Conservation (phyloP, 2,797 vertebrate species). For the Pseudomugil tenellus region DNA sequence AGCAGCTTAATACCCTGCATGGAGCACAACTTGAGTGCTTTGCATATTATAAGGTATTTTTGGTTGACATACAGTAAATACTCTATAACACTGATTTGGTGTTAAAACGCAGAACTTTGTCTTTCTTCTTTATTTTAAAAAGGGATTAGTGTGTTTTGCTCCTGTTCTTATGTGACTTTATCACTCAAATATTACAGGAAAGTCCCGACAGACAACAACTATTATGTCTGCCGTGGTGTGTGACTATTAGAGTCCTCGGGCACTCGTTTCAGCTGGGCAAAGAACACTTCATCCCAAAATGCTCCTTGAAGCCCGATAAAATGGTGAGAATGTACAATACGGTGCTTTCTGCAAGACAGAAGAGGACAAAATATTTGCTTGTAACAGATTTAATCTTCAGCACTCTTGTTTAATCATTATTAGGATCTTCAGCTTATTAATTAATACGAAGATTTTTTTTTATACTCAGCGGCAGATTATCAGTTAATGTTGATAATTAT, state of each 20-base stretch:
- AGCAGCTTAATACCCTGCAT: slow-evolving; percentile 82
- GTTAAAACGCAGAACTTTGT: neutral
- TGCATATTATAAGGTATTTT: slow-evolving; percentile 85
- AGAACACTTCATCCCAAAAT: slow-evolving; percentile 84
- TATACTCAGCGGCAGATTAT: neutral
- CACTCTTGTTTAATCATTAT: neutral
- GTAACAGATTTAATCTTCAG: neutral
- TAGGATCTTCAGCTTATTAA: neutral
- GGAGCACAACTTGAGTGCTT: slow-evolving; percentile 91
- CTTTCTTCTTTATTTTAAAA: neutral
- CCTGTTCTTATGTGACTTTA: neutral
- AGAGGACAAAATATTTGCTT: neutral
- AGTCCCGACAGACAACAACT: slow-evolving; percentile 80
- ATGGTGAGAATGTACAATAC: slow-evolving; percentile 78
- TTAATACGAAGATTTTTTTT: neutral
- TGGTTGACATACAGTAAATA: neutral
- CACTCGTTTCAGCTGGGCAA: slow-evolving; percentile 83
- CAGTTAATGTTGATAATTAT: neutral
- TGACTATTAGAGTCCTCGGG: slow-evolving; percentile 85
- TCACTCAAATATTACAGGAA: slow-evolving; percentile 77
- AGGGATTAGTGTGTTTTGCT: neutral
- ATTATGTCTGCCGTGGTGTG: slow-evolving; percentile 87
- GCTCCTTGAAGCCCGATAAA: slow-evolving; percentile 79
- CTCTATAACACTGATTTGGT: neutral
- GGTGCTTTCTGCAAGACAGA: neutral